Conservation (phyloP, 2,888 invertebrate species). For the Acanthosoma haemorrhoidale region DNA sequence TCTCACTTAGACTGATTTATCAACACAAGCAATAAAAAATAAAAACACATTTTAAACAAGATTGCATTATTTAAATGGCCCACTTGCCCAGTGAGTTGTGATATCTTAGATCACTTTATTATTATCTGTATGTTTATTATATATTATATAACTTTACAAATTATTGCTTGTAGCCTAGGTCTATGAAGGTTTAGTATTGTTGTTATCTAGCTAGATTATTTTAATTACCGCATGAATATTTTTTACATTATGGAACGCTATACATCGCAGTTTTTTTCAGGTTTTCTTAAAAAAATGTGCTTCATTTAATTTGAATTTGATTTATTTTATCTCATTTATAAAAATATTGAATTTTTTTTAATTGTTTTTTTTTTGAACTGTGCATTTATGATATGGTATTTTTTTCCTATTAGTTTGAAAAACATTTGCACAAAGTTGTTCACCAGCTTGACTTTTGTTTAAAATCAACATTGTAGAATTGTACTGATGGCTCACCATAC, state of each 20-base stretch:
- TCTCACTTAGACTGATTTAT: neutral
- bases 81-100: neutral
- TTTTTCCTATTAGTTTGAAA: neutral
- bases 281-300: neutral
- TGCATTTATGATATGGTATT: neutral
- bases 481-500: too few species aligned
- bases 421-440: neutral
- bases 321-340: neutral
- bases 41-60: neutral
- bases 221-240: neutral
- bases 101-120: neutral
- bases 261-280: neutral
- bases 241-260: neutral
- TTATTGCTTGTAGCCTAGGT: neutral
- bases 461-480: too few species aligned
- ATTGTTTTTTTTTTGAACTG: too few species aligned
- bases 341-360: neutral
- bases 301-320: neutral
- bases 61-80: too few species aligned
- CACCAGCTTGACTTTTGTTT: constrained; percentile 1
- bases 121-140: neutral
- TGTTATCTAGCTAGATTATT: neutral
- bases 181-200: neutral
- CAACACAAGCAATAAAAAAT: neutral
- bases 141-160: neutral